Evolutionary conservation across 2,888 invertebrate genomes (phyloP).

Genomic region (Drosophila falleni): DNA sequence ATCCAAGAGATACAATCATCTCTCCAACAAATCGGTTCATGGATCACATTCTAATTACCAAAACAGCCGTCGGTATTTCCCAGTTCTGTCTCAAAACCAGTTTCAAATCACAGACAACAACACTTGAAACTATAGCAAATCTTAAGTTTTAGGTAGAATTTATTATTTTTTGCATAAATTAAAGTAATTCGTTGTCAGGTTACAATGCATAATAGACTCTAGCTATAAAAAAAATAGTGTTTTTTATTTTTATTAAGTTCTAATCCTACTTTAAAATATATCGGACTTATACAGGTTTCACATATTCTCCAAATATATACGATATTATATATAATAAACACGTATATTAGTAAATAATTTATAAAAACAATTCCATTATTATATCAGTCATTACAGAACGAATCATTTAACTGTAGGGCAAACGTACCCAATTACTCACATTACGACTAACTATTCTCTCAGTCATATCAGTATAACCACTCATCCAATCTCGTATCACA

Average conservation of each 20-base stretch:
- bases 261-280: neutral
- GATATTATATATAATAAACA: too few species aligned
- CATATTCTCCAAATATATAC: neutral
- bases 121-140: neutral
- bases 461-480: conserved; percentile 22
- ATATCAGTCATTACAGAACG: conserved; percentile 8
- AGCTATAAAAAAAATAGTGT: neutral
- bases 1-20: neutral
- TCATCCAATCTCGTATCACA: conserved; percentile 49
- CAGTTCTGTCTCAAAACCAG: conserved; percentile 33
- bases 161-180: neutral
- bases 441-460: conserved; percentile 16
- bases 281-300: neutral
- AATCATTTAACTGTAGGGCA: conserved; percentile 10
- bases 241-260: neutral
- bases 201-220: too few species aligned
- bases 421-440: conserved; percentile 34
- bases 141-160: neutral
- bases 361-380: neutral
- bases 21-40: conserved; percentile 19
- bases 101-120: conserved; percentile 16
- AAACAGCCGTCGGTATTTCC: conserved; percentile 35
- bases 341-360: neutral
- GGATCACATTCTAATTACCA: conserved; percentile 4
- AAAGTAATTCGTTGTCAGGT: neutral